Base-by-base conservation (phyloP, 2,113 vertebrate species). In the Gadus macrocephalus region DNA sequence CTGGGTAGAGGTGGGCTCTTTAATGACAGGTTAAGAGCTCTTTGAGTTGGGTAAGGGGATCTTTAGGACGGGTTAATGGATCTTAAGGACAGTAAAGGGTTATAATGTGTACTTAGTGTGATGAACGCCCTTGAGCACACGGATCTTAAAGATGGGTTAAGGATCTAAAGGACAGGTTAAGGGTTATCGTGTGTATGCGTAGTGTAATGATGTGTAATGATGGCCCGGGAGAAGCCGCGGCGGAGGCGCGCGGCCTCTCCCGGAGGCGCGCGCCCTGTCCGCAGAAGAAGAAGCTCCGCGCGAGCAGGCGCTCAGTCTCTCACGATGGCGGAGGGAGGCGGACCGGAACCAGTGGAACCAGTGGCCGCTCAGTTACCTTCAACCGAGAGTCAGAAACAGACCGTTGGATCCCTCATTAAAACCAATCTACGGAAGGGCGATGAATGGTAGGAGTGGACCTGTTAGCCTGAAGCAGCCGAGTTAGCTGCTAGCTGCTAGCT, bases 261-360 rank as follows among this genome's bases (percentile, higher is more conserved):
- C 49, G 11, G 1, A 35, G 59, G 17, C n/a, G 25, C 9, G 55
- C 55, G 15, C 15, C 1, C 38, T 27, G 17, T 60, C 72, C 55
- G 63, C 66, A 49, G 81, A 74, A 66, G 73, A 81, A 81, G 81
- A 65, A 31, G 71, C 27, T 60, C 66, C 69, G 85, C 86, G 83
- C 88, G 80, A 80, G 4, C 86, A 84, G 86, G 86, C 25, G 84
- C 80, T 85, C 81, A 92, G 69, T 91, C 81, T 66, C 85, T 89
- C 87, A 90, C 87, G 91, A 93, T 93, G 92, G 92, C 92, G 82
- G 92, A 93, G 85, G 92, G 92, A 92, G 92, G 92, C 87, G 92
- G 91, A 92, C 89, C 92, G 85, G 92, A 93, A 74, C 85, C 92
- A 89, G 87, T 87, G 77, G 91, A 93, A 83, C 91, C 92, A 83